Evolutionary conservation across 2,113 vertebrate species (phyloP).

Genomic region (Chaetodon trifascialis): DNA sequence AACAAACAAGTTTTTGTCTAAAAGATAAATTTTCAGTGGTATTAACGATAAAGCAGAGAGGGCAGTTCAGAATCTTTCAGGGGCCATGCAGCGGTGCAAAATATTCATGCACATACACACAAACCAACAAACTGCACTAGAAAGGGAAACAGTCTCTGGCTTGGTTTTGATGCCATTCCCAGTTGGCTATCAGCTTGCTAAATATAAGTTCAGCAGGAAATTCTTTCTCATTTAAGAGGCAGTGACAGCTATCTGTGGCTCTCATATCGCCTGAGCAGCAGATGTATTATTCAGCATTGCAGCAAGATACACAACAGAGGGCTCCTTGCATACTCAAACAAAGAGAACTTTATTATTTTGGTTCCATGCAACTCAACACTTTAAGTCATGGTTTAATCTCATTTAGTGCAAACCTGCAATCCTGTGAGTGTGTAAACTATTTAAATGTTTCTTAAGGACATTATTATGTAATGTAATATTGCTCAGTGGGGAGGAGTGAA

Average conservation of each 20-base stretch:
- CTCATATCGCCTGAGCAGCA: constrained; percentile 7
- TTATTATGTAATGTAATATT: not conserved
- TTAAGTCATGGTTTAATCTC: not conserved
- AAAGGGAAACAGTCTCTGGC: constrained; percentile 1
- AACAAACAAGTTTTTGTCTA: not conserved
- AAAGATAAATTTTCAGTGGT: not conserved
- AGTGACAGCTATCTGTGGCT: constrained; percentile 8
- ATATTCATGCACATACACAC: not conserved
- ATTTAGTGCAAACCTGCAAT: not conserved
- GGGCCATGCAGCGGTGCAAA: not conserved
- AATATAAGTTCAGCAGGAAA: constrained; percentile 28
- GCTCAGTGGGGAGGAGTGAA: not conserved
- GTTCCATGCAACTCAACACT: not conserved
- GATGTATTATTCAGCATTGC: constrained; percentile 42
- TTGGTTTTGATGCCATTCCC: constrained; percentile 13
- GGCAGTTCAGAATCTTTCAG: not conserved
- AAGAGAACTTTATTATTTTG: not conserved
- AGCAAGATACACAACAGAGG: not conserved
- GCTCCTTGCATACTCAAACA: not conserved
- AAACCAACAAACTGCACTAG: not conserved
- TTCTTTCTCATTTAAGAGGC: constrained; percentile 26
- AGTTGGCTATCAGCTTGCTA: constrained; percentile 8
- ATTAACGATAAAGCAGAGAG: not conserved
- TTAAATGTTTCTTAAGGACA: not conserved
- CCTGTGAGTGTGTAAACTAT: not conserved